Percentiles rank a stretch among this genome's conserved stretches.
Conservation (phyloP, 2,888 invertebrate genomes). For the Pachymerium ferrugineum region DNA sequence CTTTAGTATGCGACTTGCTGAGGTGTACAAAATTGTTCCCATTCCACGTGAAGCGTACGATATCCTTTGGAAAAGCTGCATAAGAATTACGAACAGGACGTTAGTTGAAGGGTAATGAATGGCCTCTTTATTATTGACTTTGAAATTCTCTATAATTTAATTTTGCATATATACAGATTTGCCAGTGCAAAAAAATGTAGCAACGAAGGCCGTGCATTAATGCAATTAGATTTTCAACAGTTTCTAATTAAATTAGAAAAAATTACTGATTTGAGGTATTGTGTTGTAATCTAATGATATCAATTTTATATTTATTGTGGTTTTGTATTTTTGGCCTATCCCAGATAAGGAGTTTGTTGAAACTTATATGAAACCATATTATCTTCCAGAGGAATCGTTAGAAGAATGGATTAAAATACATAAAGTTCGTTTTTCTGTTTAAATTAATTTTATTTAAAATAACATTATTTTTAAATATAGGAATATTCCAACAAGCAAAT, state of each 20-base stretch:
- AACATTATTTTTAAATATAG: not conserved
- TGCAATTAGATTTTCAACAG: constrained; percentile 97
- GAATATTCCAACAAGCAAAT: not conserved
- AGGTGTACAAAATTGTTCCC: constrained; percentile 61
- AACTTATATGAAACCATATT: constrained; percentile 92
- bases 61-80: constrained; percentile 79
- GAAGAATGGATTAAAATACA: constrained; percentile 84
- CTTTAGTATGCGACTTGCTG: constrained; percentile 70
- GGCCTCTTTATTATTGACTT: not conserved
- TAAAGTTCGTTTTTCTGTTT: constrained; percentile 51
- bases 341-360: constrained; percentile 89
- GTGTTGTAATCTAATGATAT: constrained; percentile 30
- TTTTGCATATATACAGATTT: constrained; percentile 55
- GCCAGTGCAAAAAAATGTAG: constrained; percentile 88
- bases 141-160: not conserved
- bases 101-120: constrained; percentile 77
- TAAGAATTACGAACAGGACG: constrained; percentile 76
- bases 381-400: constrained; percentile 78
- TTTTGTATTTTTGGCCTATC: constrained; percentile 45
- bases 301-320: not conserved
- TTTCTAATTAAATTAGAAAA: constrained; percentile 84
- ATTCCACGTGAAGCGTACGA: constrained; percentile 64
- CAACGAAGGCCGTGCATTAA: constrained; percentile 90
- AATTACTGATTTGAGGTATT: constrained; percentile 65
- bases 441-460: not conserved